Conservation (phyloP, 2,888 invertebrate genomes). For the Aplocera efformata region DNA sequence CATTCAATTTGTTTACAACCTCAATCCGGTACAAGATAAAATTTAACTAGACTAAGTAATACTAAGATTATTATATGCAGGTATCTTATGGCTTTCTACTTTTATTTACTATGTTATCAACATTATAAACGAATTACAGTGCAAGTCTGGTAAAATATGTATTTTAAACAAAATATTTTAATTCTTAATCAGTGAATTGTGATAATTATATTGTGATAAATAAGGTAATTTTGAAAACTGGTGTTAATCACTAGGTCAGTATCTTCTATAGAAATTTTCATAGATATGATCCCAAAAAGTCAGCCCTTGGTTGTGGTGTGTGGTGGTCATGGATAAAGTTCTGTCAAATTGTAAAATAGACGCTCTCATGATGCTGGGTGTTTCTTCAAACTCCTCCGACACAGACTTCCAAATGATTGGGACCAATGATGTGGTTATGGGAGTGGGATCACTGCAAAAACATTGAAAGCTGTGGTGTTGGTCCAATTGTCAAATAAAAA, state of each 20-base stretch:
- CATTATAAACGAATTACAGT: neutral
- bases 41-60: too few relatives aligned
- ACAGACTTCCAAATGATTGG: slow-evolving; percentile 60
- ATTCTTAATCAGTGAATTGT: too few relatives aligned
- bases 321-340: slow-evolving; percentile 33
- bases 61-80: too few relatives aligned
- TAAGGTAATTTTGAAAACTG: too few relatives aligned
- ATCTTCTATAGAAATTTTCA: slow-evolving; percentile 47
- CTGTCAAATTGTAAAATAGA: slow-evolving; percentile 40
- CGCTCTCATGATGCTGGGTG: slow-evolving; percentile 36
- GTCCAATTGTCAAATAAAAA: neutral
- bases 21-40: neutral
- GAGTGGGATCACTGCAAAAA: slow-evolving; percentile 65
- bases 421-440: slow-evolving; percentile 49
- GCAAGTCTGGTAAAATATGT: too few relatives aligned
- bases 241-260: slow-evolving; percentile 25
- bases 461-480: neutral
- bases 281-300: slow-evolving; percentile 64
- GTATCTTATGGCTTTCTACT: too few relatives aligned
- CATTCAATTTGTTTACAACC: slow-evolving; percentile 18
- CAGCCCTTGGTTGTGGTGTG: slow-evolving; percentile 38
- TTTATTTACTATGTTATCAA: neutral
- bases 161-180: too few relatives aligned
- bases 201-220: too few relatives aligned
- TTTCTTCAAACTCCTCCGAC: slow-evolving; percentile 20